Evolutionary conservation across 2,888 invertebrate genomes (phyloP).

Genomic region (Ganaspis brasiliensis): DNA sequence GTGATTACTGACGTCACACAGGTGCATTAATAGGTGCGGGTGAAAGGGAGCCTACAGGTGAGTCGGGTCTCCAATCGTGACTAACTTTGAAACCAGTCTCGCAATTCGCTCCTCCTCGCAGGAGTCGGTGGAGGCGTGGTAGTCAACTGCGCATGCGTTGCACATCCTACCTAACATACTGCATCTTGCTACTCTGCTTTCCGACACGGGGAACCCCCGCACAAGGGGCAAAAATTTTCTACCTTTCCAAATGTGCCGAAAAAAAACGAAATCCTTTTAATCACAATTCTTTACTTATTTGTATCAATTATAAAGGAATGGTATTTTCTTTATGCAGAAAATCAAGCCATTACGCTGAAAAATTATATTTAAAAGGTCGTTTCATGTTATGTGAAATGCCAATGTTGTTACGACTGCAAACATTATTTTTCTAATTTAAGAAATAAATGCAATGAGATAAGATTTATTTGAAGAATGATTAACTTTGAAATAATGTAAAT

Average conservation of each 20-base stretch:
- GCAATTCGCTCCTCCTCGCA: slow-evolving; percentile 75
- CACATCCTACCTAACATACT: slow-evolving; percentile 65
- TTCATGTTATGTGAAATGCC: too few species aligned
- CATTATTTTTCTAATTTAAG: too few species aligned
- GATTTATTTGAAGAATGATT: too few species aligned
- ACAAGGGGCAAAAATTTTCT: not conserved
- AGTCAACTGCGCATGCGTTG: slow-evolving; percentile 75
- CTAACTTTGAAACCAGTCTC: slow-evolving; percentile 69
- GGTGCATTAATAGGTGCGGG: slow-evolving; percentile 73
- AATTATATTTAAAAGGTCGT: too few species aligned
- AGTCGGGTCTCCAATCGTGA: slow-evolving; percentile 76
- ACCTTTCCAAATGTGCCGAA: not conserved
- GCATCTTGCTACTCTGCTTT: slow-evolving; percentile 39
- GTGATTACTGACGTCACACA: slow-evolving; percentile 75
- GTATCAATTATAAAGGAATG: too few species aligned
- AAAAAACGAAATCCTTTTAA: not conserved
- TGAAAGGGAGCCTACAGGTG: slow-evolving; percentile 68
- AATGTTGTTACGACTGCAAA: too few species aligned
- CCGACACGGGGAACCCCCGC: not conserved
- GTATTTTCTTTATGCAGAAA: too few species aligned
- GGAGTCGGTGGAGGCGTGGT: slow-evolving; percentile 77
- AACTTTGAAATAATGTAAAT: too few species aligned
- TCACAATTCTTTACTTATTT: too few species aligned
- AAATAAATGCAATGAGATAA: too few species aligned
- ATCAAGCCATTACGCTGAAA: too few species aligned